Evolutionary conservation across 2,888 invertebrate genomes (phyloP).

Genomic region (Amiota minor): DNA sequence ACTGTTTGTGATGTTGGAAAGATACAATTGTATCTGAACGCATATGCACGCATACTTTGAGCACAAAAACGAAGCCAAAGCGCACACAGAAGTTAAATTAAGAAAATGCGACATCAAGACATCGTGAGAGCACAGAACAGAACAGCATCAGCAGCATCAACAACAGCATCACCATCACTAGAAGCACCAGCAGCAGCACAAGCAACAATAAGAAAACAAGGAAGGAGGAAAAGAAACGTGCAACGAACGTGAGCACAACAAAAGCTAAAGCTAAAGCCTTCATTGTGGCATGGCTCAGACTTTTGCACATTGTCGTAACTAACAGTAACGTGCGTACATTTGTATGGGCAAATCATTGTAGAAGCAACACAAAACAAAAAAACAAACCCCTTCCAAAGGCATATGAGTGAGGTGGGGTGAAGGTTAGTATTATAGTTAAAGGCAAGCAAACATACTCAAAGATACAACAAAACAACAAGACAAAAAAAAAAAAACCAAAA

Average conservation of each 20-base stretch:
- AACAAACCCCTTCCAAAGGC: background rate
- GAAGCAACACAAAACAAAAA: no score
- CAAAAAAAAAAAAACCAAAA: background rate
- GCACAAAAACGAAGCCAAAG: conserved; percentile 18
- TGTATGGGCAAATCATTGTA: no score
- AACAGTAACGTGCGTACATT: conserved; percentile 68
- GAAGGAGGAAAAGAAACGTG: conserved; percentile 41
- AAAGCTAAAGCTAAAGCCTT: conserved; percentile 10
- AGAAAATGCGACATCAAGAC: background rate
- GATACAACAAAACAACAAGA: background rate
- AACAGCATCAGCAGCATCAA: background rate
- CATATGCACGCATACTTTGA: conserved; percentile 10
- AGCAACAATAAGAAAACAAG: conserved; percentile 34
- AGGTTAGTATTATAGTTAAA: background rate
- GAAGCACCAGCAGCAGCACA: background rate
- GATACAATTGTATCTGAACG: conserved; percentile 23
- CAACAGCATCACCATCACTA: background rate
- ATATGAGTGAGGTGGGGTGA: background rate
- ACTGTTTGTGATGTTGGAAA: conserved; percentile 3
- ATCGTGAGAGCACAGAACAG: background rate
- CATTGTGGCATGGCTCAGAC: conserved; percentile 11
- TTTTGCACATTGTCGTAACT: conserved; percentile 50
- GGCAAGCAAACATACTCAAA: conserved; percentile 17
- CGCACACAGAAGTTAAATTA: conserved; percentile 23
- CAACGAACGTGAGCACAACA: conserved; percentile 49